phyloP scores from a whole-genome alignment of 2,888 invertebrate genomes.

The Heliconius hortense region DNA sequence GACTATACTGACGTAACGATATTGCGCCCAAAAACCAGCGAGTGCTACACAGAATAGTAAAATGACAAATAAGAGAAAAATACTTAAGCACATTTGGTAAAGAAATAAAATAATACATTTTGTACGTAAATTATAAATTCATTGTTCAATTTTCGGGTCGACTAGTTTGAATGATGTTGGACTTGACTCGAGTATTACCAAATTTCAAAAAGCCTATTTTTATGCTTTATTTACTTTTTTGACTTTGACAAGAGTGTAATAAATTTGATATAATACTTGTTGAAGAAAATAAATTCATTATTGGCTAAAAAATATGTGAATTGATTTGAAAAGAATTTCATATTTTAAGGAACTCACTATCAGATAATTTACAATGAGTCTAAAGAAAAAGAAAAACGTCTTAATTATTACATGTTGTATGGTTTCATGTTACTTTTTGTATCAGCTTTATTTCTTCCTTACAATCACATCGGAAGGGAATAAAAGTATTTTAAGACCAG shows the following conservation, averaged over 20 bases:
- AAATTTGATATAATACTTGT: constrained; percentile 14
- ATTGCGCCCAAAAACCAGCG: not conserved
- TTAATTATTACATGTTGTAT: constrained; percentile 63
- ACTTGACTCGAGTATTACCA: not conserved
- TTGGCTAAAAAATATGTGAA: not conserved
- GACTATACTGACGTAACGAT: not conserved
- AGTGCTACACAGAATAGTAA: not conserved
- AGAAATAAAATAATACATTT: not conserved
- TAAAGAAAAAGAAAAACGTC: constrained; percentile 73
- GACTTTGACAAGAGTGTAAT: constrained; percentile 7
- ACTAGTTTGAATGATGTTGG: not conserved
- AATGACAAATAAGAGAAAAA: not conserved
- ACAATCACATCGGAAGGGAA: constrained; percentile 62
- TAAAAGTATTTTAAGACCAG: constrained; percentile 55
- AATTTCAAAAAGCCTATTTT: not conserved
- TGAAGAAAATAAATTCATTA: constrained; percentile 6
- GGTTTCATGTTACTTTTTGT: constrained; percentile 65
- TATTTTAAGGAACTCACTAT: not conserved
- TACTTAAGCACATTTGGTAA: not conserved
- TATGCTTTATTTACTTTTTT: constrained; percentile 1
- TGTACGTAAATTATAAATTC: not conserved
- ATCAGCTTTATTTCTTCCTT: constrained; percentile 73
- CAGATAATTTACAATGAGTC: constrained; percentile 34
- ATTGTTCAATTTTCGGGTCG: not conserved
- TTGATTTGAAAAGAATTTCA: not conserved